phyloP scores from a whole-genome alignment of 2,113 vertebrate species.

The Condylura cristata region DNA sequence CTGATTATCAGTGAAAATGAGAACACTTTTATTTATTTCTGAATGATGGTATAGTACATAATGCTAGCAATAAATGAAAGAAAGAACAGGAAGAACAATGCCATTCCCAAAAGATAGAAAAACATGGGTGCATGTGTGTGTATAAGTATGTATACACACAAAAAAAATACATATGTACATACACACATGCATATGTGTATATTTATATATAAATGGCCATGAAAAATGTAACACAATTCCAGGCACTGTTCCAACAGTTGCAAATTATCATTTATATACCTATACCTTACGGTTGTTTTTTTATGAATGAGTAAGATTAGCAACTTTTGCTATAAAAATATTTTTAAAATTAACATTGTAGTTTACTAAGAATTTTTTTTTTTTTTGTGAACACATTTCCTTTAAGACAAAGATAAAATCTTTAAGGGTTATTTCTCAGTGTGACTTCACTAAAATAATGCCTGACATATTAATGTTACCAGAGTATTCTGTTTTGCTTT shows the following conservation, averaged over 20 bases:
- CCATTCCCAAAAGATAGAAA: background rate
- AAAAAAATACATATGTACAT: background rate
- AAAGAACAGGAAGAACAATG: background rate
- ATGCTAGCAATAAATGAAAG: background rate
- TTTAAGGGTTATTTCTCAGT: background rate
- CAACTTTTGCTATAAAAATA: background rate
- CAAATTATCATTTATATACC: background rate
- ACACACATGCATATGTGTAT: background rate
- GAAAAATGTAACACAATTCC: background rate
- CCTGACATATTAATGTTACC: background rate
- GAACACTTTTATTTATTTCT: background rate
- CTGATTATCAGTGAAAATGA: slow-evolving; percentile 42
- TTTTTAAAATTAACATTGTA: background rate
- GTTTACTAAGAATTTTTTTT: background rate
- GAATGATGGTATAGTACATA: background rate
- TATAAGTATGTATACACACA: background rate
- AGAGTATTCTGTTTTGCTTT: background rate
- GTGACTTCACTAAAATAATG: background rate
- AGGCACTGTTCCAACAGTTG: background rate
- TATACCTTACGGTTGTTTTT: too few species aligned
- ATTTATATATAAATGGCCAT: background rate
- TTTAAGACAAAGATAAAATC: background rate
- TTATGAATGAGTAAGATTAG: background rate
- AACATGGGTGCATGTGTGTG: too few species aligned
- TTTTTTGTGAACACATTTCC: background rate